These are phyloP conservation scores for Cremastinae sp. DNA, from an alignment of 2,888 invertebrate genomes.

Conservation along the genomic window DNA sequence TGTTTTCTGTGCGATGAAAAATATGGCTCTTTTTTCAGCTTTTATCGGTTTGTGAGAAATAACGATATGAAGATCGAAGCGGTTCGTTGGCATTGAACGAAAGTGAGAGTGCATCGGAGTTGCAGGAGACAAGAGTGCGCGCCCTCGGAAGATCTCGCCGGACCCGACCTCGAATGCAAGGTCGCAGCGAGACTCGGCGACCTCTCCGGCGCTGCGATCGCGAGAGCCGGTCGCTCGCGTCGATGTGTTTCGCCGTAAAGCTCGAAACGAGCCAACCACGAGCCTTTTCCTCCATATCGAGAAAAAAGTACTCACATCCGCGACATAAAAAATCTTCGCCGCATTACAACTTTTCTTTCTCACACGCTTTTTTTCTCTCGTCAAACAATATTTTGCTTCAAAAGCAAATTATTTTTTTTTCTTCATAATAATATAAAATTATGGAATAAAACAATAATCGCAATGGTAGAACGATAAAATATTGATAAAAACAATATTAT, in stretches of 20 bases:
- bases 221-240: neutral
- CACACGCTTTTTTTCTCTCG: no score
- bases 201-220: constrained; percentile 5
- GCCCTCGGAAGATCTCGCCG: constrained; percentile 42
- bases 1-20: constrained; percentile 2
- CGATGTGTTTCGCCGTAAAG: neutral
- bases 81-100: constrained; percentile 49
- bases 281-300: constrained; percentile 5
- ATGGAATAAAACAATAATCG: neutral
- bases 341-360: no score
- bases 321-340: neutral
- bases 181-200: constrained; percentile 15
- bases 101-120: constrained; percentile 43
- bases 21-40: neutral
- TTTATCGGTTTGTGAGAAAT: no score
- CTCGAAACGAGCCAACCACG: neutral
- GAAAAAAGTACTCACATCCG: constrained; percentile 6
- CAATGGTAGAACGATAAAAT: no score
- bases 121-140: neutral
- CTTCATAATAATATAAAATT: no score
- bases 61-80: neutral
- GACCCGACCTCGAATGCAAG: constrained; percentile 42
- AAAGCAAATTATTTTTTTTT: no score
- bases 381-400: no score
- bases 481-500: no score